A percentile compares a stretch with the other conserved stretches of the same genome.
phyloP scores from a whole-genome alignment of 2,797 vertebrate species.

The Iguana delicatissima region DNA sequence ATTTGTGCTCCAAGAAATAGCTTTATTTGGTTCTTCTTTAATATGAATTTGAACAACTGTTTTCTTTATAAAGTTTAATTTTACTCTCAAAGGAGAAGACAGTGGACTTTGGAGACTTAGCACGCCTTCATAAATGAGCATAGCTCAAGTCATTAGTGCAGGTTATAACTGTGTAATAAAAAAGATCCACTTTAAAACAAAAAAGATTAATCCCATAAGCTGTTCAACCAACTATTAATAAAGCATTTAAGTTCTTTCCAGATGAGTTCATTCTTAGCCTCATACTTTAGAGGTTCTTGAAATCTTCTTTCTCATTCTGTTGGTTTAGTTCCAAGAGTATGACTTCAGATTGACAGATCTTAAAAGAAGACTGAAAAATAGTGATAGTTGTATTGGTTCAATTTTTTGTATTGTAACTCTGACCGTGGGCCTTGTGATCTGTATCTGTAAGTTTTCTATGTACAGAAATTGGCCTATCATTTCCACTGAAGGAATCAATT shows the following conservation, averaged over 20 bases:
- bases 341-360: background rate
- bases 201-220: background rate
- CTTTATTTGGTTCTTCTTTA: background rate
- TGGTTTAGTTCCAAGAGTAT: background rate
- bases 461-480: background rate
- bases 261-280: background rate
- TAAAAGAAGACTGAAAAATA: background rate
- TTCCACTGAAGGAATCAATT: background rate
- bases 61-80: conserved; percentile 8
- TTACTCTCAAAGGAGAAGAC: conserved; percentile 5
- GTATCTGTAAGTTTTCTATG: background rate
- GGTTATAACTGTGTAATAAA: background rate
- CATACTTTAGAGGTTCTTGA: background rate
- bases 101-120: background rate
- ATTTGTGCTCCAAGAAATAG: rapidly evolving
- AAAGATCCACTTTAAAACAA: background rate
- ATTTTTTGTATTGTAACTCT: background rate
- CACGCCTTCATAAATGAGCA: background rate
- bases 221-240: background rate
- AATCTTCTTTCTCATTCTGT: background rate
- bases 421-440: background rate
- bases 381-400: background rate
- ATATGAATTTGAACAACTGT: background rate
- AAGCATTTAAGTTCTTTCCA: background rate
- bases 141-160: conserved; percentile 10